Base-by-base conservation (phyloP, 2,888 invertebrate species). In the Pharmacophagus antenor region DNA sequence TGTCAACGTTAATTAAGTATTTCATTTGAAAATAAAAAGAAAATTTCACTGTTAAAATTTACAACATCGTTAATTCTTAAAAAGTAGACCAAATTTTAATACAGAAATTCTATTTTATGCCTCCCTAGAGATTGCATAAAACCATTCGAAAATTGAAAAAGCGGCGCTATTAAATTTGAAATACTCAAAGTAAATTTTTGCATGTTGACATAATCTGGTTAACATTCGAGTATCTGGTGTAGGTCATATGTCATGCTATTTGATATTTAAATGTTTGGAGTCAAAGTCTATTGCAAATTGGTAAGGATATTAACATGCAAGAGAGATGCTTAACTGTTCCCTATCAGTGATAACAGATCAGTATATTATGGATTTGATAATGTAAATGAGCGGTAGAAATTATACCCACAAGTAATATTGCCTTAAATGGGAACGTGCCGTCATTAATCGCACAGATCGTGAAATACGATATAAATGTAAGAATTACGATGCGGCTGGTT, bases 401-500 rank as follows among this genome's bases (percentile, higher is more conserved):
- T 27, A 18, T 8, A 31, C n/a, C 48, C 21, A 17, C 18, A 18
- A 5, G 6, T 52, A 42, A 49, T 10, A 41, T 58, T 21, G 20
- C 22, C 42, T 59, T 22, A 53, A 41, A 48, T 41, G 20, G 27
- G 20, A 17, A 54, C 48, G 49, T 54, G 31, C 20, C 27, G 59
- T 31, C 49, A 49, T 54, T 59, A 42, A 59, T 54, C 49, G 49
- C 12, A 18, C 10, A 21, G 53, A 12, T 59, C 59, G 41, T 58
- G 53, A 58, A 58, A 59, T 49, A 21, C 7, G 41, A 49, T 42
- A 59, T 54, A 59, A 59, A 54, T 22, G 48, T 53, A 15, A 20
- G 52, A 58, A 47, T 58, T 48, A 58, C 58, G 58, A 58, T 25
- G 8, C 23, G 46, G 23, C 52, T 47, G 17, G 57, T 51, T 58